phyloP scores from a whole-genome alignment of 2,797 vertebrate genomes.

The Carduelis carduelis region DNA sequence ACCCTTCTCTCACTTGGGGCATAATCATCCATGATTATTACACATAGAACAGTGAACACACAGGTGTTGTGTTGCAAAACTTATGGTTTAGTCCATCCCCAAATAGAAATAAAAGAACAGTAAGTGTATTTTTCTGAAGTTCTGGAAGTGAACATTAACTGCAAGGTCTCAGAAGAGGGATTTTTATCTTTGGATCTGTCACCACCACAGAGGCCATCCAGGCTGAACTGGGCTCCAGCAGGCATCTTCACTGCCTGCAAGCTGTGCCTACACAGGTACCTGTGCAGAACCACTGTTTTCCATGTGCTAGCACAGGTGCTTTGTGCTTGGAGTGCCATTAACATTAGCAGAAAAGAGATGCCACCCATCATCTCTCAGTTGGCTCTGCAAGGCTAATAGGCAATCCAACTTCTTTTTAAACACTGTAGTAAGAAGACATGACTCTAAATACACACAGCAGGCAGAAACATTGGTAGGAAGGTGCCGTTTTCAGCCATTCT shows the following conservation, averaged over 20 bases:
- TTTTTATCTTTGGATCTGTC: not conserved
- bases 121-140: not conserved
- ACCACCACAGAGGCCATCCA: not conserved
- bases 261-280: not conserved
- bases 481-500: slow-evolving; percentile 40
- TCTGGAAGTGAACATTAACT: not conserved
- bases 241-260: not conserved
- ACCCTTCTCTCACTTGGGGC: not conserved
- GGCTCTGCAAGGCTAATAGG: slow-evolving; percentile 23
- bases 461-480: slow-evolving; percentile 15
- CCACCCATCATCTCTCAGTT: slow-evolving; percentile 8
- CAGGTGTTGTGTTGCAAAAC: not conserved
- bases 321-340: not conserved
- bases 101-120: not conserved
- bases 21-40: not conserved
- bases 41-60: not conserved
- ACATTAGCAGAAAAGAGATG: not conserved
- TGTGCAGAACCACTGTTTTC: not conserved
- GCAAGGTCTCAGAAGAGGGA: not conserved
- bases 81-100: not conserved
- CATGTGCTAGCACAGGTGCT: not conserved
- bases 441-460: slow-evolving; percentile 42
- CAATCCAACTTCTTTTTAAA: slow-evolving; percentile 5
- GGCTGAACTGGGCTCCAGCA: not conserved
- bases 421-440: not conserved